A percentile compares a stretch with the other conserved stretches of the same genome.
Evolutionary conservation across 2,888 invertebrate genomes (phyloP).

Genomic region (Aleiodes leptofemur): DNA sequence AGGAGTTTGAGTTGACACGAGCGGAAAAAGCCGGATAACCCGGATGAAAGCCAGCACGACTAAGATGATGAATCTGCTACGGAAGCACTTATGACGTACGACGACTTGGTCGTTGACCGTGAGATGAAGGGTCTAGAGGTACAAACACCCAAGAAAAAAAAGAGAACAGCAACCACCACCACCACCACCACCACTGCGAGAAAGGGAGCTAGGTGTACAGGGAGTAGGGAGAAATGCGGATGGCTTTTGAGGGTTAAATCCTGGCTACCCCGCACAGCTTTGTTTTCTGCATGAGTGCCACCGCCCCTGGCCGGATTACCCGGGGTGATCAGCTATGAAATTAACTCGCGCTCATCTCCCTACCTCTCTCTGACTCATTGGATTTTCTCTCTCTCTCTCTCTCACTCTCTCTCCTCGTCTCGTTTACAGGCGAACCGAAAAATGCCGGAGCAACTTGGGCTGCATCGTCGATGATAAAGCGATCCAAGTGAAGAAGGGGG

Average conservation of each 20-base stretch:
- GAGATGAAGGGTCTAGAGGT: conserved; percentile 39
- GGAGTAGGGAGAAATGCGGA: conserved; percentile 41
- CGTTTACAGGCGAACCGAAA: conserved; percentile 45
- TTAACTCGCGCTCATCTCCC: conserved; percentile 68
- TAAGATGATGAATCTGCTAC: conserved; percentile 74
- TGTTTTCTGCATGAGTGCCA: conserved; percentile 73
- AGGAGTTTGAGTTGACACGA: conserved; percentile 59
- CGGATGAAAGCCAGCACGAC: conserved; percentile 62
- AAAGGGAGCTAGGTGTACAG: conserved; percentile 14
- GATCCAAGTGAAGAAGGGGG: background rate
- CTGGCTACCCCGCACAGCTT: conserved; percentile 66
- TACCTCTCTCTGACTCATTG: conserved; percentile 44
- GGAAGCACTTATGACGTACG: conserved; percentile 75
- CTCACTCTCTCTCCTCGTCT: conserved; percentile 6
- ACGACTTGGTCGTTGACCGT: conserved; percentile 53
- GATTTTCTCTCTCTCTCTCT: background rate
- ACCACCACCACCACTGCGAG: background rate
- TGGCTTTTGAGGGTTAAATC: conserved; percentile 48
- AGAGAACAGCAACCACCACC: background rate
- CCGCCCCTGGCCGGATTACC: conserved; percentile 71
- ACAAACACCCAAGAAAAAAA: conserved; percentile 29
- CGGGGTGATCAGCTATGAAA: conserved; percentile 76
- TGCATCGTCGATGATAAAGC: conserved; percentile 38
- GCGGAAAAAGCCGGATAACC: conserved; percentile 68
- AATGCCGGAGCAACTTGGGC: conserved; percentile 37